Base-by-base conservation (phyloP, 2,888 invertebrate genomes). In the Agonopterix subpropinquella region DNA sequence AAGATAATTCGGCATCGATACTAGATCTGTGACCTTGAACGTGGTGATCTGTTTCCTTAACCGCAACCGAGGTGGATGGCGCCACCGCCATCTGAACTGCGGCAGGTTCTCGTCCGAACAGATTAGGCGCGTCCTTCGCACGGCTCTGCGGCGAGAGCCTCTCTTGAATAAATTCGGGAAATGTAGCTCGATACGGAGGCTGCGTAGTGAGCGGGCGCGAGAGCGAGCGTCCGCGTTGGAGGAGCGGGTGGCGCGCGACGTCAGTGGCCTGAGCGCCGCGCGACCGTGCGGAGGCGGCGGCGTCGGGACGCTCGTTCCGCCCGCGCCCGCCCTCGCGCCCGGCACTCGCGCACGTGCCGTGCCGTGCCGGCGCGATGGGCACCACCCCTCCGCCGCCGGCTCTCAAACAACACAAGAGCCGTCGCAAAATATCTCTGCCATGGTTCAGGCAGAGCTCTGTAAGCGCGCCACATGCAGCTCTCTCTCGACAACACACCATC, bases 371-470 rank as follows among this genome's bases (percentile, higher is more conserved):
- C 68, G 72, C 73, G 68, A 80, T 80, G 80, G 73, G 70, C 56
- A 73, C 73, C 54, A 75, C 70, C 64, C 70, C 70, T 57, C 62
- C 56, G 51, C 61, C 56, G 57, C 62, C 60, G 54, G 58, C 76
- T 49, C 55, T 64, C 53, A 91, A 89, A 80, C 90, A 82, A 78
- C 91, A 92, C 73, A 95, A 94, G 75, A 92, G 92, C 61, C 92
- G 94, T 55, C 91, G 96, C 69, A 96, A 96, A 84, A 96, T 96
- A 65, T 96, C 96, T 49, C 86, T 96, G 73, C 96, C 96, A 59
- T 96, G 96, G 96, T 96, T 96, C 83, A 90, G 96, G 48, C 95
- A 96, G 81, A 92, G 92, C 66, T 95, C 95, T 53, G 92, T 94
- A 62, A 90, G 92, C 68, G 90, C 91, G 65, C 91, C 92, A 48